Evolutionary conservation across 2,797 vertebrate species (phyloP).

Genomic region (Adelosebastes latens): DNA sequence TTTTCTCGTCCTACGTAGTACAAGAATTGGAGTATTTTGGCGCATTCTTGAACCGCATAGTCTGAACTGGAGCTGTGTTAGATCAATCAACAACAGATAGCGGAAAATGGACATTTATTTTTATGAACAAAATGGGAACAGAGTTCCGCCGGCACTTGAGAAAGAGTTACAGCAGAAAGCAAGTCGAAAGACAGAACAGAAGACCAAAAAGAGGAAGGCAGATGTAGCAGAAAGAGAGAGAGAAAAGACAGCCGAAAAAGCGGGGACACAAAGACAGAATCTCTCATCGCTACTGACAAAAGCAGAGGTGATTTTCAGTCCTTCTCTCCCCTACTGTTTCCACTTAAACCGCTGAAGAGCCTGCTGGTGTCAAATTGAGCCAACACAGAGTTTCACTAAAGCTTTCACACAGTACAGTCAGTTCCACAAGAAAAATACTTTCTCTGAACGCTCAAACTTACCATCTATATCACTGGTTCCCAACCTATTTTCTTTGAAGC

Average conservation of each 20-base stretch:
- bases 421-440: conserved; percentile 33
- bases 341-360: conserved; percentile 63
- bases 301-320: conserved; percentile 37
- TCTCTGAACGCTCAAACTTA: background rate
- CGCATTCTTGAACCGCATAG: background rate
- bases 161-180: background rate
- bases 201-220: background rate
- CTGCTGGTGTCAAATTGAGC: conserved; percentile 59
- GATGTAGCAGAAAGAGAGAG: conserved; percentile 6
- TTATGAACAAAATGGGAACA: conserved; percentile 10
- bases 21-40: background rate
- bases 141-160: background rate
- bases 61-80: background rate
- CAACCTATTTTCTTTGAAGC: too few relatives aligned
- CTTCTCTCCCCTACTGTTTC: conserved; percentile 48
- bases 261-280: conserved; percentile 33
- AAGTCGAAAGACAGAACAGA: background rate
- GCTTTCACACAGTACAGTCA: conserved; percentile 32
- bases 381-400: conserved; percentile 61
- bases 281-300: conserved; percentile 52
- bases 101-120: background rate
- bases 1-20: background rate
- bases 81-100: conserved; percentile 24
- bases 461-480: background rate
- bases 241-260: background rate